Evolutionary conservation across 2,888 invertebrate species (phyloP).

Genomic region (Bombylius major): DNA sequence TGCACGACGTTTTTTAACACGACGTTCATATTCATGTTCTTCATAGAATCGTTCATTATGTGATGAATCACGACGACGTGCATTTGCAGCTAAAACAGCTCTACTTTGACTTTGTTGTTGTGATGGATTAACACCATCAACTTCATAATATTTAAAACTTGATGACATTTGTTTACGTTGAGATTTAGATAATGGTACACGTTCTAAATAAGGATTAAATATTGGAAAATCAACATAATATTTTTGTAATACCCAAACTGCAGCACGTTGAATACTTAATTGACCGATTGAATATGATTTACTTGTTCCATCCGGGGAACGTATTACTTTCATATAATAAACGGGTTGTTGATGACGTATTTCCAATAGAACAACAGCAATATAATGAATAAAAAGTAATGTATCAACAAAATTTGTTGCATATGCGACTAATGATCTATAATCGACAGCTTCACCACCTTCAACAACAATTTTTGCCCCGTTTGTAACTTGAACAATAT

Average conservation of each 20-base stretch:
- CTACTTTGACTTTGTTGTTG: conserved; percentile 59
- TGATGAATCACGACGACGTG: conserved; percentile 74
- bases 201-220: conserved; percentile 91
- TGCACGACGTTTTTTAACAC: conserved; percentile 82
- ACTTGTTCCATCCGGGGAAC: conserved; percentile 92
- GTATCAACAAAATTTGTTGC: conserved; percentile 90
- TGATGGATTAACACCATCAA: conserved; percentile 67
- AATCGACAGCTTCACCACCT: conserved; percentile 68
- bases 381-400: conserved; percentile 85
- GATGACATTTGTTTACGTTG: conserved; percentile 57
- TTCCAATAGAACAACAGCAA: conserved; percentile 86
- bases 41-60: conserved; percentile 98
- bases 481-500: conserved; percentile 80
- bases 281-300: conserved; percentile 79
- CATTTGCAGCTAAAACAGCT: conserved; percentile 59
- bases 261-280: conserved; percentile 88
- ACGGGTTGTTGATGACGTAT: conserved; percentile 82
- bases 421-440: conserved; percentile 81
- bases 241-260: conserved; percentile 85
- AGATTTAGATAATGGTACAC: conserved; percentile 75
- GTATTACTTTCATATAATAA: conserved; percentile 79
- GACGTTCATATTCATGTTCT: conserved; percentile 89
- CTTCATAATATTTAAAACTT: conserved; percentile 94
- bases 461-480: conserved; percentile 67
- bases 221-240: conserved; percentile 95